These are phyloP conservation scores for Tadarida brasiliensis DNA, from an alignment of 2,797 vertebrate species.

Conservation along the genomic window DNA sequence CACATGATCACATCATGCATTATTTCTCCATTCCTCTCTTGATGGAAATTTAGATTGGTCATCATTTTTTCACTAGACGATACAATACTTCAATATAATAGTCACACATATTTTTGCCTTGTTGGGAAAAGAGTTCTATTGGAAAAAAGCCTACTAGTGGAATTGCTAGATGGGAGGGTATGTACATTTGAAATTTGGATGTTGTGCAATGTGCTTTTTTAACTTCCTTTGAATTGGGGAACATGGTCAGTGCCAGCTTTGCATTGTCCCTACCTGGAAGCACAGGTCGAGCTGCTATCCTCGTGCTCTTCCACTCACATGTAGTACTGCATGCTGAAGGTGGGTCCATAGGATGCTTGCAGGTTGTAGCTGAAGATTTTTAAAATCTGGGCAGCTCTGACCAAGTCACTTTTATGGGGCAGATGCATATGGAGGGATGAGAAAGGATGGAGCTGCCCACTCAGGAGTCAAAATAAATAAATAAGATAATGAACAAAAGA, in stretches of 20 bases:
- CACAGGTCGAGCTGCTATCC: not conserved
- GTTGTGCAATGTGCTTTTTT: not conserved
- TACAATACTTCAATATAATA: not conserved
- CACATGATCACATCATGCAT: not conserved
- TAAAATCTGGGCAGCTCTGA: not conserved
- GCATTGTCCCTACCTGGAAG: not conserved
- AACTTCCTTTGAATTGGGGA: constrained; percentile 15
- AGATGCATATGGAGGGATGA: not conserved
- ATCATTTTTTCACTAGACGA: not conserved
- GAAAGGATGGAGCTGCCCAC: not conserved
- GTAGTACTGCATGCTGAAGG: not conserved
- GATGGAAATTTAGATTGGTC: not conserved
- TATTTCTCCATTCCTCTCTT: not conserved
- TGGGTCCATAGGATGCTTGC: not conserved
- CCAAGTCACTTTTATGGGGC: not conserved
- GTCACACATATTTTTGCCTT: not conserved
- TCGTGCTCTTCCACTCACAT: not conserved
- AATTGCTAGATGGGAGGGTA: not conserved
- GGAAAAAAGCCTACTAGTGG: not conserved
- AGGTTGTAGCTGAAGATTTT: not conserved
- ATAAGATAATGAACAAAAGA: not conserved
- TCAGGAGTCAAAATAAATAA: not conserved
- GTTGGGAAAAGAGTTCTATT: not conserved
- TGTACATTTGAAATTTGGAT: not conserved
- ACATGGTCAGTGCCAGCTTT: not conserved